Base-by-base conservation (phyloP, 92 coral and sea anemone species). In the Anthopleura xanthogrammica region DNA sequence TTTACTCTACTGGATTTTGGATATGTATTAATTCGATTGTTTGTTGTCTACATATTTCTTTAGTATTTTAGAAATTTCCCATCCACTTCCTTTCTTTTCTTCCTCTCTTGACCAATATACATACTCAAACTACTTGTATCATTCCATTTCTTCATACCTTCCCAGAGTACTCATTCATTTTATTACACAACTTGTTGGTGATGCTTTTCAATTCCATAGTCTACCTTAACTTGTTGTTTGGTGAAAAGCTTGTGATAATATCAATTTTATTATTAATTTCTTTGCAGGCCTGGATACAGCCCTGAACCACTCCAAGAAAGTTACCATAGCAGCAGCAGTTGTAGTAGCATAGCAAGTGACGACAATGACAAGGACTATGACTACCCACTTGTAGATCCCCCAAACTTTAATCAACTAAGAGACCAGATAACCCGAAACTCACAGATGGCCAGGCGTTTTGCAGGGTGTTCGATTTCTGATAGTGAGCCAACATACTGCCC, bases 401-500 rank as follows among this genome's bases (percentile, higher is more conserved):
- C 81, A 23, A 77, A 77, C 13, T 55, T 84, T 57, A 20, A 60
- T 41, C 16, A 23, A 71, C 16, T 71, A 22, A 84, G 78, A 77
- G 77, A 55, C 55, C 52, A 19, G 16, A 29, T 78, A 1, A 22
- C 17, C 1, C 60, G 52, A 24, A 68, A 68, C 19, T 36, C 74
- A 4, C 74, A 68, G 36, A 12, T 68, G 29, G 29, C 74, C 36
- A 68, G 36, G 12, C 36, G 7, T 9, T 42, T 50, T 42, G 5
- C 24, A 75, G 78, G 17, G 12, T 5, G 29, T 43, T 7, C 52
- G 0, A 75, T 75, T 42, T 50, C 74, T 12, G 76, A 66, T 0
- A 56, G 58, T 6, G 85, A 74, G 0, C 55, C 85, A 64, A 14
- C 64, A 72, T 90, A 90, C 83, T 83, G 88, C 24, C 92, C 92